These are phyloP conservation scores for Electrona antarctica DNA, from an alignment of 2,113 vertebrate genomes.

Conservation along the genomic window DNA sequence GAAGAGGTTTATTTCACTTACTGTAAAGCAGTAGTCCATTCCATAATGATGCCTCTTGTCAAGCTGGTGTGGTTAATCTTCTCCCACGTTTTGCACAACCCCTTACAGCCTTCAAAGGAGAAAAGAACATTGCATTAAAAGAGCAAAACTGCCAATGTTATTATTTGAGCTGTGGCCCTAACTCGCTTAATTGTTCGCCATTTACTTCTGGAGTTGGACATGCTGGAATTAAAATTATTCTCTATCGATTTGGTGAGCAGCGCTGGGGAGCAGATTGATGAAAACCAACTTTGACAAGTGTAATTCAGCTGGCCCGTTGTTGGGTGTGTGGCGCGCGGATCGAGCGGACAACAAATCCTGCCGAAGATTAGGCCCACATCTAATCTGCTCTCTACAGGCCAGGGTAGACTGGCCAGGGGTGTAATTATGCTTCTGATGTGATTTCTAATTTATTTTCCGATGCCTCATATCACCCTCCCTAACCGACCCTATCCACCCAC, in stretches of 20 bases:
- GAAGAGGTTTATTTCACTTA: too few relatives aligned
- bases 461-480: neutral
- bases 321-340: neutral
- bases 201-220: slow-evolving; percentile 34
- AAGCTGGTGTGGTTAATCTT: too few relatives aligned
- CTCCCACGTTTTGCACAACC: too few relatives aligned
- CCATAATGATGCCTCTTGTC: too few relatives aligned
- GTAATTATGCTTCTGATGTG: slow-evolving; percentile 56
- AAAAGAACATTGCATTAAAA: too few relatives aligned
- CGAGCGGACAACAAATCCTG: slow-evolving; percentile 36
- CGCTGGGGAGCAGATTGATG: slow-evolving; percentile 47
- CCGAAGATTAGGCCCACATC: slow-evolving; percentile 14
- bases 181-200: slow-evolving; percentile 25
- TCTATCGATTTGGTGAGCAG: slow-evolving; percentile 29
- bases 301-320: slow-evolving; percentile 32
- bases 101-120: too few relatives aligned
- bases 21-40: too few relatives aligned
- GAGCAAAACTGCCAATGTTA: too few relatives aligned
- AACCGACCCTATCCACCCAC: neutral
- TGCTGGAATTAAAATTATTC: slow-evolving; percentile 46
- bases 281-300: slow-evolving; percentile 55
- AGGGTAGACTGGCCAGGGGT: slow-evolving; percentile 9
- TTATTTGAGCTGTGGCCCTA: neutral
- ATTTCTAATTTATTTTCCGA: slow-evolving; percentile 49
- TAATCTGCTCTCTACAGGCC: slow-evolving; percentile 26